Percentiles rank a stretch among this genome's conserved stretches.
Conservation (phyloP, 2,113 vertebrate genomes). For the Mustelus asterias region DNA sequence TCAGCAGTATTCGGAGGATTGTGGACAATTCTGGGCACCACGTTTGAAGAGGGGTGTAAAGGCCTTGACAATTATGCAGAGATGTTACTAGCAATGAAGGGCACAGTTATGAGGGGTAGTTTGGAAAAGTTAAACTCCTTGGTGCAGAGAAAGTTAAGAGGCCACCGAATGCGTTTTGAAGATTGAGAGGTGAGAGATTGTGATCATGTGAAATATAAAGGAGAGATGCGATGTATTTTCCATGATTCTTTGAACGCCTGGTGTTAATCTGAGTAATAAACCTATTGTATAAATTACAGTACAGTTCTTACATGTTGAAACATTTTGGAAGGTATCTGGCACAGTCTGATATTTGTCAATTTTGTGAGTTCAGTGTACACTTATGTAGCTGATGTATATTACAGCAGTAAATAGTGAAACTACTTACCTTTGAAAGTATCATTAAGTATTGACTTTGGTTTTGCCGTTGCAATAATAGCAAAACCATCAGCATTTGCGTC, state of each 20-base stretch:
- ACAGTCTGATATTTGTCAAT: not conserved
- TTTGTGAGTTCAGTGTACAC: not conserved
- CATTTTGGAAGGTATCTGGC: not conserved
- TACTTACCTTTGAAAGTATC: not conserved
- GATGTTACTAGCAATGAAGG: not conserved
- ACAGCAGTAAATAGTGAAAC: constrained; percentile 7
- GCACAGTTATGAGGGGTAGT: not conserved
- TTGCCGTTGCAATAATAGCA: not conserved
- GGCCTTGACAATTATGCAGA: not conserved
- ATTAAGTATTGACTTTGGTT: not conserved
- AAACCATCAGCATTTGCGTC: not conserved
- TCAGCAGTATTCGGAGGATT: not conserved
- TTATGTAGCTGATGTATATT: not conserved
- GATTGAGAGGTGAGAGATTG: not conserved
- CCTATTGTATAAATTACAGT: not conserved
- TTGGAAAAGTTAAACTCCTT: not conserved
- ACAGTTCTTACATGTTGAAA: not conserved
- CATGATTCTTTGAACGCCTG: not conserved
- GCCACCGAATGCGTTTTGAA: not conserved
- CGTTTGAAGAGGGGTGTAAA: not conserved
- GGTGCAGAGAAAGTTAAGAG: not conserved
- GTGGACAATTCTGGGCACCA: not conserved
- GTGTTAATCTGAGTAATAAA: not conserved
- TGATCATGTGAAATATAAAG: not conserved
- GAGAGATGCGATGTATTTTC: not conserved